These are phyloP conservation scores for Cacatua alba DNA, from an alignment of 2,113 vertebrate genomes.

Conservation along the genomic window DNA sequence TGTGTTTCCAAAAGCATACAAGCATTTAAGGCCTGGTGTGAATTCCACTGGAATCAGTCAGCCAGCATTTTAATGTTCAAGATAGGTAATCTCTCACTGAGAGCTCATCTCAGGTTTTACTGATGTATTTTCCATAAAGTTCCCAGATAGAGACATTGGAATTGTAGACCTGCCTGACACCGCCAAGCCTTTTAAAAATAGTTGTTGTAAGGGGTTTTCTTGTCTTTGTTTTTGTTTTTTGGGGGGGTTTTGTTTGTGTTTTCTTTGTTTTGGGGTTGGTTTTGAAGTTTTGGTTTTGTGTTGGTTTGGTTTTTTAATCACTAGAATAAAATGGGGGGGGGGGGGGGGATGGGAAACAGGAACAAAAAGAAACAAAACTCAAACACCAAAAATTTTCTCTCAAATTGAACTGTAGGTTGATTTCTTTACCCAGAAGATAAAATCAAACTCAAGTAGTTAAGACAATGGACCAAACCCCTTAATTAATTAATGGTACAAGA, in stretches of 20 bases:
- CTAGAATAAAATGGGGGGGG: not conserved
- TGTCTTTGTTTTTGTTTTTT: too few species aligned
- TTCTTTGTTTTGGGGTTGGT: too few species aligned
- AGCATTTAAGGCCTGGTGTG: not conserved
- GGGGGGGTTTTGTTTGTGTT: too few species aligned
- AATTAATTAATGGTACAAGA: not conserved
- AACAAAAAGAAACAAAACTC: too few species aligned
- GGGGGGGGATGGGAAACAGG: too few species aligned
- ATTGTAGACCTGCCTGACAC: not conserved
- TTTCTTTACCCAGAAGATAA: not conserved
- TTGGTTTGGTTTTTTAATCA: too few species aligned
- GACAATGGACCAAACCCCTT: not conserved
- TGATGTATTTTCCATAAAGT: not conserved
- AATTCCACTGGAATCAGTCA: not conserved
- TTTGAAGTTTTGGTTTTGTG: too few species aligned
- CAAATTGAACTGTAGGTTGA: not conserved
- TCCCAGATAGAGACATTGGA: not conserved
- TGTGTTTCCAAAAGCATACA: not conserved
- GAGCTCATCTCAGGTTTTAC: not conserved
- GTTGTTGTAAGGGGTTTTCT: not conserved
- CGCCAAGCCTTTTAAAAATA: not conserved
- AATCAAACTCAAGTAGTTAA: not conserved
- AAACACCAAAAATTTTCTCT: not conserved
- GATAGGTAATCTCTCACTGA: not conserved
- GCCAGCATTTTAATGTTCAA: not conserved